These are phyloP conservation scores for Lophotis ruficrista DNA, from an alignment of 2,113 vertebrate species.

Conservation along the genomic window DNA sequence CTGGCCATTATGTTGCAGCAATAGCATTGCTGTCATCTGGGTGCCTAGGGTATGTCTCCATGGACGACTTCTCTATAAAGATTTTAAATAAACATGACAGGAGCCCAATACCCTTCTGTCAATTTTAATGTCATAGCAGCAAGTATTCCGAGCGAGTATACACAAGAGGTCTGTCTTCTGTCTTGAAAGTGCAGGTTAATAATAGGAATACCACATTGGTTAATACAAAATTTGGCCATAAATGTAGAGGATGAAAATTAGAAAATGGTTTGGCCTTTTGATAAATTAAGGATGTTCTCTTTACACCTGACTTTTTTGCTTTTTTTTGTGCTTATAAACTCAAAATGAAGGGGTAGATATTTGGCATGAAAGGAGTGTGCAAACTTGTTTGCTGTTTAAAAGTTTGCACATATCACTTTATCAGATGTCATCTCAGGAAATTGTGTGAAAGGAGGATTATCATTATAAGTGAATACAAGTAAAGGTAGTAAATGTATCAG, in stretches of 20 bases:
- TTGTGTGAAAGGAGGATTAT: neutral
- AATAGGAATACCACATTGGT: neutral
- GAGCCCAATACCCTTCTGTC: conserved; percentile 53
- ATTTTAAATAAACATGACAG: conserved; percentile 62
- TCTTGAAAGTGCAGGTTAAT: neutral
- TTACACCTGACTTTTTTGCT: neutral
- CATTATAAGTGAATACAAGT: neutral
- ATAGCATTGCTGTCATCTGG: conserved; percentile 43
- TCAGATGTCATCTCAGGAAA: neutral
- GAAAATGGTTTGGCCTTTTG: conserved; percentile 1
- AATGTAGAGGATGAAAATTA: neutral
- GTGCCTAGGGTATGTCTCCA: conserved; percentile 6
- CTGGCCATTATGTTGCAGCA: conserved; percentile 38
- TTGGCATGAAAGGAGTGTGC: neutral
- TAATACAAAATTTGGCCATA: neutral
- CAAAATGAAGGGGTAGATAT: neutral
- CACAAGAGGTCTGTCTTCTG: conserved; percentile 21
- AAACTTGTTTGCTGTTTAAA: neutral
- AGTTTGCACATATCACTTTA: neutral
- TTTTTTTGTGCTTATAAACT: neutral
- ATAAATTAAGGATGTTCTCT: neutral
- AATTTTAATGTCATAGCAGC: conserved; percentile 49
- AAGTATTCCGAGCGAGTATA: conserved; percentile 13
- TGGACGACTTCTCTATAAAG: conserved; percentile 14
- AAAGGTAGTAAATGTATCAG: neutral